phyloP scores from a whole-genome alignment of 2,113 vertebrate genomes.

The Brevimyrus niger region DNA sequence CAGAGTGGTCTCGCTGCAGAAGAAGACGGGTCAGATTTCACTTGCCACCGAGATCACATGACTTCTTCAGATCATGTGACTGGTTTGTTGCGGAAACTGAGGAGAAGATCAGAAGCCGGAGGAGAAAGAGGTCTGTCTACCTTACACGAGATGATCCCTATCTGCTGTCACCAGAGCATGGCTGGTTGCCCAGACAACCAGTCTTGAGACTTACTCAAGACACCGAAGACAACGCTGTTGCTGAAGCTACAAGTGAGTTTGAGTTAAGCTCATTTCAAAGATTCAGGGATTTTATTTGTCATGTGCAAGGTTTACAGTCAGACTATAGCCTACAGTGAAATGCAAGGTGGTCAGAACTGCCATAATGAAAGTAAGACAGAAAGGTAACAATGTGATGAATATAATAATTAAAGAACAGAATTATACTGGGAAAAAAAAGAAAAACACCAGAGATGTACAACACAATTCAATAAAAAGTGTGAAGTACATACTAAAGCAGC shows the following conservation, averaged over 20 bases:
- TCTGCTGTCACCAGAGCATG: background rate
- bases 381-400: background rate
- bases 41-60: background rate
- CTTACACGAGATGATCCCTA: background rate
- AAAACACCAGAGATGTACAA: background rate
- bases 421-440: background rate
- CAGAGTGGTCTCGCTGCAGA: background rate
- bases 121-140: background rate
- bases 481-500: background rate
- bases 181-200: background rate
- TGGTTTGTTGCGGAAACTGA: background rate
- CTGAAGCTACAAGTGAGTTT: background rate
- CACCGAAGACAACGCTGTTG: background rate
- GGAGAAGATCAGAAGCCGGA: background rate
- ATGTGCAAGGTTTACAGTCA: background rate
- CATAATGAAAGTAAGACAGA: background rate
- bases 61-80: conserved; percentile 1
- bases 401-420: background rate
- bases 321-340: background rate
- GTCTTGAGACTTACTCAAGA: background rate
- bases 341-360: background rate
- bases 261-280: background rate
- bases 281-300: background rate
- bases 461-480: background rate
- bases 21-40: background rate